phyloP scores from a whole-genome alignment of 2,797 vertebrate species.

The Catamblyrhynchus diadema region DNA sequence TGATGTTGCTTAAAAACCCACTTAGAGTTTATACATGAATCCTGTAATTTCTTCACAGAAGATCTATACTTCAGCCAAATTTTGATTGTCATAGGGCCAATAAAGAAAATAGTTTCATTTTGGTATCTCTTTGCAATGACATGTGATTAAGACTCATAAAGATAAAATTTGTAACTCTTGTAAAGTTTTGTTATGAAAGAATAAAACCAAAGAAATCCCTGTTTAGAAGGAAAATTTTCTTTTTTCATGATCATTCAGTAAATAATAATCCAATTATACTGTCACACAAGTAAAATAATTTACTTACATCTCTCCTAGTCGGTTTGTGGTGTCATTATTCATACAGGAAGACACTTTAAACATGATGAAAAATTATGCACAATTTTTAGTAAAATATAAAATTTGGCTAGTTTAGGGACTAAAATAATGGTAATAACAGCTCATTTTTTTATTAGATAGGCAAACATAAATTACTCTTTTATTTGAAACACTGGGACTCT shows the following conservation, averaged over 20 bases:
- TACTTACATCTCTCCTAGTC: not conserved
- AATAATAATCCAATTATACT: not conserved
- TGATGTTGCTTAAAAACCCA: not conserved
- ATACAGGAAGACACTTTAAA: not conserved
- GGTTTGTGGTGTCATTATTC: not conserved
- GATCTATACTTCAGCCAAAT: not conserved
- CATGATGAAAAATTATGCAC: not conserved
- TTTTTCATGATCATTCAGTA: not conserved
- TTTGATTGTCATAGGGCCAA: not conserved
- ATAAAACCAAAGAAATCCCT: not conserved
- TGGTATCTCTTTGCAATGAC: not conserved
- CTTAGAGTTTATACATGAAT: not conserved
- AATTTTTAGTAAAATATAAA: not conserved
- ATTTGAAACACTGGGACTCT: not conserved
- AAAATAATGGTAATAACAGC: not conserved
- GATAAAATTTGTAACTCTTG: not conserved
- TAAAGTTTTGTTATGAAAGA: not conserved
- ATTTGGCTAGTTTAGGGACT: not conserved
- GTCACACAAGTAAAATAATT: not conserved
- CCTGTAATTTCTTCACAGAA: not conserved
- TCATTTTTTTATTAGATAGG: not conserved
- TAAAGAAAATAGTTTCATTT: not conserved
- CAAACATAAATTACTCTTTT: not conserved
- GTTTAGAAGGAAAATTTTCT: not conserved
- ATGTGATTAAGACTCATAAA: not conserved